A percentile compares a stretch with the other conserved stretches of the same genome.
Conservation (phyloP, 37 sponge, comb jelly and placozoan genomes). For the Bolinopsis microptera region DNA sequence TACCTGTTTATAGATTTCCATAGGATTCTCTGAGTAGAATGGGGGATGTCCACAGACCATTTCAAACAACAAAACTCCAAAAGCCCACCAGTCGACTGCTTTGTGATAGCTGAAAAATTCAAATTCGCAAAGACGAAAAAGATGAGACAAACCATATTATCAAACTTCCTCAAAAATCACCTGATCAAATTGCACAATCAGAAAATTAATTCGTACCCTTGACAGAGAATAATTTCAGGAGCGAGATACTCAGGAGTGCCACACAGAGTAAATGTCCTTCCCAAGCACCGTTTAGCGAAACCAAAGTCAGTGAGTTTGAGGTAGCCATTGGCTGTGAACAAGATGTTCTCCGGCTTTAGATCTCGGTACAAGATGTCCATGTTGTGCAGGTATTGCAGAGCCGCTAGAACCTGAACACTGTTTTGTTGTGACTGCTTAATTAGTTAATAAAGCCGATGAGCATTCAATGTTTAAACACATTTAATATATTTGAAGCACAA, state of each 20-base stretch:
- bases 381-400: conserved; percentile 60
- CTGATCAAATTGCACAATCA: too few relatives aligned
- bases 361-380: conserved; percentile 51
- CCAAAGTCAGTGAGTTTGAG: conserved; percentile 61
- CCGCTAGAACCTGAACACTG: conserved; percentile 41
- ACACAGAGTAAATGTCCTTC: conserved; percentile 56
- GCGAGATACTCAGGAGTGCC: conserved; percentile 59
- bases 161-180: too few relatives aligned
- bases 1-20: conserved; percentile 65
- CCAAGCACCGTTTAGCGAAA: conserved; percentile 52
- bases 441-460: too few relatives aligned
- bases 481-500: too few relatives aligned
- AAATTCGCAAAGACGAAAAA: too few relatives aligned
- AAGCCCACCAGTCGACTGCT: conserved; percentile 66
- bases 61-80: conserved; percentile 54
- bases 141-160: too few relatives aligned
- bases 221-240: conserved; percentile 65
- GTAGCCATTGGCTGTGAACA: conserved; percentile 45
- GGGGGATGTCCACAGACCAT: conserved; percentile 66
- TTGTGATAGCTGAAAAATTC: conserved; percentile 32
- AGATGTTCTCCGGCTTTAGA: conserved; percentile 52
- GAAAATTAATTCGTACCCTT: not conserved
- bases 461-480: too few relatives aligned
- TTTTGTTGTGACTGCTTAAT: too few relatives aligned
- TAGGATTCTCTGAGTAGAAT: conserved; percentile 60